A percentile compares a stretch with the other conserved stretches of the same genome.
Conservation (phyloP, 2,888 invertebrate genomes). For the Dolichopus griseipennis region DNA sequence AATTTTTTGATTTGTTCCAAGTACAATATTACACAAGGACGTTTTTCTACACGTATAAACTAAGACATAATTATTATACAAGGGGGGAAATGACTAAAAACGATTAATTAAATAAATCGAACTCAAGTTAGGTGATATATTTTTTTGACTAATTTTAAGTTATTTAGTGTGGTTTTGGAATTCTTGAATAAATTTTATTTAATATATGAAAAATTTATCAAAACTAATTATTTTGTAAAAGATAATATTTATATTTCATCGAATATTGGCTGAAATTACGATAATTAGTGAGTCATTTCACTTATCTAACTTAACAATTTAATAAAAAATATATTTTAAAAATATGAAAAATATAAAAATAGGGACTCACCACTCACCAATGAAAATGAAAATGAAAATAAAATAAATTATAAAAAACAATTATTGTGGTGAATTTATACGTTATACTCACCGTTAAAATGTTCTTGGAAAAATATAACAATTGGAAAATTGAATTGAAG, state of each 20-base stretch:
- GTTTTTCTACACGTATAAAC: too few relatives aligned
- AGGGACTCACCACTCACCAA: neutral
- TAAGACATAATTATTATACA: too few relatives aligned
- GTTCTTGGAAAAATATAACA: too few relatives aligned
- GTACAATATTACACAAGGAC: too few relatives aligned
- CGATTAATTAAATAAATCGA: too few relatives aligned
- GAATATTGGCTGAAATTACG: conserved; percentile 6
- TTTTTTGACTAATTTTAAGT: neutral
- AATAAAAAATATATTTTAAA: too few relatives aligned
- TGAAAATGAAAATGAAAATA: neutral
- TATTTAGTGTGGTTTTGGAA: conserved; percentile 2
- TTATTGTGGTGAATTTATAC: neutral
- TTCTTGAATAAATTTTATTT: neutral
- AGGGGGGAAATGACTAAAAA: too few relatives aligned
- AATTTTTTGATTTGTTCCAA: too few relatives aligned
- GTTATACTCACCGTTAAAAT: neutral
- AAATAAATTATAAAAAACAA: neutral
- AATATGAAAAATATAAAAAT: neutral
- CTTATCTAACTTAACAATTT: neutral
- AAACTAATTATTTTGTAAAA: neutral
- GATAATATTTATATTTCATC: neutral
- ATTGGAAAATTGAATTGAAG: neutral
- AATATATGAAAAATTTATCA: neutral
- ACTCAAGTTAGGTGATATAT: too few relatives aligned
- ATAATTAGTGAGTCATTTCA: neutral